phyloP scores from a whole-genome alignment of 2,113 vertebrate genomes.

The Daboia siamensis region DNA sequence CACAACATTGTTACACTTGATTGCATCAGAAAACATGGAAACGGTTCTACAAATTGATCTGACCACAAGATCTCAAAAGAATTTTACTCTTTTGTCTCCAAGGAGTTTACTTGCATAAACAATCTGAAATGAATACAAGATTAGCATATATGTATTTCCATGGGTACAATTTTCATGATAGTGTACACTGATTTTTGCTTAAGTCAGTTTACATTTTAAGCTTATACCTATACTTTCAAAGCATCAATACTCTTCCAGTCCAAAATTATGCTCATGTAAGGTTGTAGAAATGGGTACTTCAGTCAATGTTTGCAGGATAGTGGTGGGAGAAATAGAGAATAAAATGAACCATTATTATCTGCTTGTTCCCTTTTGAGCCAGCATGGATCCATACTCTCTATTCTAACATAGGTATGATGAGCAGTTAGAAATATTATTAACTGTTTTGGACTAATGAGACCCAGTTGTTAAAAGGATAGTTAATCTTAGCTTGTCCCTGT shows the following conservation, averaged over 20 bases:
- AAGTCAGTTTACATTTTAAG: background rate
- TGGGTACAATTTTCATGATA: background rate
- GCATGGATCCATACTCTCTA: background rate
- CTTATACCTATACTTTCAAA: background rate
- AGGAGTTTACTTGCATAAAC: constrained; percentile 69
- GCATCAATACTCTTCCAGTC: background rate
- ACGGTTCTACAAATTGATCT: constrained; percentile 56
- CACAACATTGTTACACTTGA: constrained; percentile 64
- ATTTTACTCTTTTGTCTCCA: constrained; percentile 60
- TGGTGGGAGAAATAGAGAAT: background rate
- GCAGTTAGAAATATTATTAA: background rate
- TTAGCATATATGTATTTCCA: constrained; percentile 25
- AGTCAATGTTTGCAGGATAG: background rate
- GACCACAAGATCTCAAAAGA: constrained; percentile 51
- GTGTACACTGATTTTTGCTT: background rate
- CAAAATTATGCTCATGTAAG: background rate
- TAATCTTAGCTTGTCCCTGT: background rate
- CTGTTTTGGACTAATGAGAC: background rate
- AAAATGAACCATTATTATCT: background rate
- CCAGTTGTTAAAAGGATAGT: background rate
- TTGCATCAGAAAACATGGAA: constrained; percentile 73
- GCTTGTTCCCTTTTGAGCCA: background rate
- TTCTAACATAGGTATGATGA: background rate
- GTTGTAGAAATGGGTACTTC: background rate
- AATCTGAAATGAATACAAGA: constrained; percentile 43